A percentile compares a stretch with the other conserved stretches of the same genome.
These are phyloP conservation scores for Allacma fusca DNA, from an alignment of 2,888 invertebrate species.

Conservation along the genomic window DNA sequence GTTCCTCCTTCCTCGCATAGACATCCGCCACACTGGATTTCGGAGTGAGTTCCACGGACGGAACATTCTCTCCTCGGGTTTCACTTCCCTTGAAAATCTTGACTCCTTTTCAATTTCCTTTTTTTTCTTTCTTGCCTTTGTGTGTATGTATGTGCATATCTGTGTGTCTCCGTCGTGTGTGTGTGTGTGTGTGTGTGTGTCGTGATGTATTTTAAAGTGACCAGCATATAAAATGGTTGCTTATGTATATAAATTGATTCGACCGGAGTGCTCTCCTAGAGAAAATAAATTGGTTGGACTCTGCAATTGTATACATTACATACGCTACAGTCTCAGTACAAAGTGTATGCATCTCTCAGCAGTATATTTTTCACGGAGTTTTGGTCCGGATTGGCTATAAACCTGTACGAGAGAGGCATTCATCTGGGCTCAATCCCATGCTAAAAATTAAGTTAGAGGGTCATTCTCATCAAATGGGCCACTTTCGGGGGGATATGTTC, in stretches of 20 bases:
- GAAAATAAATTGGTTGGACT: no score
- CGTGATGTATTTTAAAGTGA: constrained; percentile 22
- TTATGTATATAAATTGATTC: neutral
- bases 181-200: neutral
- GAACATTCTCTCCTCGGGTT: neutral
- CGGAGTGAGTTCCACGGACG: neutral
- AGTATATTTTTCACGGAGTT: no score
- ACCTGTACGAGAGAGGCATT: no score
- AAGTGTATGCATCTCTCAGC: neutral
- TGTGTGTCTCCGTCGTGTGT: neutral
- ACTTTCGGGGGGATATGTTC: no score
- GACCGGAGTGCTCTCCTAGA: no score
- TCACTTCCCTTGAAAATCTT: constrained; percentile 22
- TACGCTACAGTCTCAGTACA: neutral
- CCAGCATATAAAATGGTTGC: constrained; percentile 20
- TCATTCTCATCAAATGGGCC: no score
- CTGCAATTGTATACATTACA: no score
- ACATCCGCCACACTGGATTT: no score
- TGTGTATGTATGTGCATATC: neutral
- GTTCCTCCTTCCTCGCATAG: neutral
- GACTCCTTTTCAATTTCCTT: constrained; percentile 32
- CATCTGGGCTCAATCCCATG: no score
- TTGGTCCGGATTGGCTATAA: no score
- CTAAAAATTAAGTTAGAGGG: no score
- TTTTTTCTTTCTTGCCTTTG: neutral